Evolutionary conservation across 2,888 invertebrate genomes (phyloP).

Genomic region (Epinotia bilunana): DNA sequence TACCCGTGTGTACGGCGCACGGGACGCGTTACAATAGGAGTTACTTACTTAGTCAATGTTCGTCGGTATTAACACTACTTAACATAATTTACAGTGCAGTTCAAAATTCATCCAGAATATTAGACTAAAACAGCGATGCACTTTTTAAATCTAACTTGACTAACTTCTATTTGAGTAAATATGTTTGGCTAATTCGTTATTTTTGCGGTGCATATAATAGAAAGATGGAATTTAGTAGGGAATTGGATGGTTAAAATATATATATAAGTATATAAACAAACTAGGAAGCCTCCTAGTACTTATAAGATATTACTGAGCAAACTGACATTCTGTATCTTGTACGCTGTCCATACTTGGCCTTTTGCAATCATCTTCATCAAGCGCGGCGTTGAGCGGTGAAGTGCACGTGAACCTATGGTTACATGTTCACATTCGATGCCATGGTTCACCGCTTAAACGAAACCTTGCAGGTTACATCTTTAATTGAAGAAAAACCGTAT

Average conservation of each 20-base stretch:
- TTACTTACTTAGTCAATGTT: too few relatives aligned
- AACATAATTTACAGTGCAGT: too few relatives aligned
- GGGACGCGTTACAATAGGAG: neutral
- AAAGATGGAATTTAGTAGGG: conserved; percentile 23
- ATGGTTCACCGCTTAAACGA: neutral
- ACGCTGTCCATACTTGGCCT: conserved; percentile 10
- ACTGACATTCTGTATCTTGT: conserved; percentile 9
- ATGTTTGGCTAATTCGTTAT: neutral
- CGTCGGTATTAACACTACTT: too few relatives aligned
- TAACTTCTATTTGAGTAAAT: too few relatives aligned
- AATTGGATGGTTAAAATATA: conserved; percentile 13
- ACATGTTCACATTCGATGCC: too few relatives aligned
- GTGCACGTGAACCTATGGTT: neutral
- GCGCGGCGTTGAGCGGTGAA: neutral
- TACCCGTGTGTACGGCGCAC: neutral
- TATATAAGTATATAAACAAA: conserved; percentile 1
- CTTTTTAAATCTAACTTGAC: neutral
- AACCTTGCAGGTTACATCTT: neutral
- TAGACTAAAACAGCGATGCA: neutral
- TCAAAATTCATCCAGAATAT: too few relatives aligned
- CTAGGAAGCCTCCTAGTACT: conserved; percentile 4
- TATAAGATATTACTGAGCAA: conserved; percentile 19
- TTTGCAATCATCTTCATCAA: neutral
- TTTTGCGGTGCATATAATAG: conserved; percentile 1
- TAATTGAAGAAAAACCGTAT: neutral